Base-by-base conservation (phyloP, 2,888 invertebrate genomes). In the Chymomyza procnemis region DNA sequence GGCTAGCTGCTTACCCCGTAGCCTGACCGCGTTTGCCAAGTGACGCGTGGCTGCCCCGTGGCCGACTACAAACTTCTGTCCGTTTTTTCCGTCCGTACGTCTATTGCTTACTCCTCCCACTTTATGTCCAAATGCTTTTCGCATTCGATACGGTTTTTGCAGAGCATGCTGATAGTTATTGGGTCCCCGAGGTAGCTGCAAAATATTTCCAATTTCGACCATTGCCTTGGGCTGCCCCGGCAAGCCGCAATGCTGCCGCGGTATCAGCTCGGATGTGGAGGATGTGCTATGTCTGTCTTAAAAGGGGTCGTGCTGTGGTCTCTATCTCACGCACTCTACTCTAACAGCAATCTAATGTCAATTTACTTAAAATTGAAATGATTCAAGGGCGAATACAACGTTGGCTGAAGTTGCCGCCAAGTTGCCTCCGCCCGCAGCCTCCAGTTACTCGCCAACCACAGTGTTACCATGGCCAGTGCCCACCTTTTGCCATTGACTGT, bases 351-450 rank as follows among this genome's bases (percentile, higher is more conserved):
- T 78, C 82, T 88, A 85, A 88, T 88, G 81, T 76, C 83, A 88
- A 89, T 89, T 88, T 88, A 81, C 76, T 80, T 80, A 67, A 85
- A 85, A 88, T 85, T 85, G 84, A 85, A 85, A 88, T 88, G 87
- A 86, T 88, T 87, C 88, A 88, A 88, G 84, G 88, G 88, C 88
- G 74, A 83, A 73, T 79, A 62, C 64, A 73, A 71, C 67, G 61
- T 57, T 70, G 62, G 64, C 66, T 63, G 60, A 64, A 62, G 62
- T 61, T 58, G 57, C 67, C 67, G 66, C 65, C 18, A 34, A 50
- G 9, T 19, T 12, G 56, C 55, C 14, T n/a, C 48, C 3, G n/a
- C n/a, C n/a, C 19, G 19, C 19, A 4, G 3, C 12, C 2, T 5
- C 4, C 2, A n/a, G n/a, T n/a, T n/a, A n/a, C n/a, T n/a, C n/a